Evolutionary conservation across 1,140 invertebrate species (phyloP), one percentile per base, ranked within the genome.

Genomic region (Drosophila nasuta): DNA sequence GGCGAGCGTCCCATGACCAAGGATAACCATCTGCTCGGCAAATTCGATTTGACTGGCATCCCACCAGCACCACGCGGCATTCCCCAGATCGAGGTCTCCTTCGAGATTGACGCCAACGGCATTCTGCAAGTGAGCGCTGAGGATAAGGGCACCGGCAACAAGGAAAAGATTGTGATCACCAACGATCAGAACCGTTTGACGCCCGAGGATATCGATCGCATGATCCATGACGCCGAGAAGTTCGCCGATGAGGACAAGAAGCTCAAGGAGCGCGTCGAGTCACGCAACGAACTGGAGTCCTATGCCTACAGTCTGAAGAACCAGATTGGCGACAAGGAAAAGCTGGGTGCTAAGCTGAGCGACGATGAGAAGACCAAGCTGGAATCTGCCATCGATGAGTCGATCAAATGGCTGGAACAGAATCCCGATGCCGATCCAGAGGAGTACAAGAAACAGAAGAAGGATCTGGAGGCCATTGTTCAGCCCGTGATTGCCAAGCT

Each of bases 1-100:
- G 98, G 99, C 90, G 99, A 99, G 94, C 96, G 99, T 91, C 97
- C 98, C 30, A 99, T 99, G 98, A 99, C 98, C 70, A 99, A 99
- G 93, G 99, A 99, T 92, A 99, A 99, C 93, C 98, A 99, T 94
- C 94, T 98, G 58, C 94, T 99, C 33, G 98, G 98, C 69, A 99
- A 99, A 93, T 99, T 99, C 93, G 99, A 99, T 93, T 93, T 99
- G 28, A 99, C 98, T 72, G 99, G 98, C 56, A 99, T 99, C 77
- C 98, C 99, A 75, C 98, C 98, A 43, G 98, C 98, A 51, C 98
- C 98, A 3, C 95, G 98, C 91, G 98, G 99, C 69, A 98, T 99
- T 46, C 98, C 98, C n/a, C 98, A 99, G 93, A 99, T 99, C 92
- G 98, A 99, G 93, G 98, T 99, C 1, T 99, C 98, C 0, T 99